Conservation (phyloP, 2,797 vertebrate species). For the Etheostoma nigrum region DNA sequence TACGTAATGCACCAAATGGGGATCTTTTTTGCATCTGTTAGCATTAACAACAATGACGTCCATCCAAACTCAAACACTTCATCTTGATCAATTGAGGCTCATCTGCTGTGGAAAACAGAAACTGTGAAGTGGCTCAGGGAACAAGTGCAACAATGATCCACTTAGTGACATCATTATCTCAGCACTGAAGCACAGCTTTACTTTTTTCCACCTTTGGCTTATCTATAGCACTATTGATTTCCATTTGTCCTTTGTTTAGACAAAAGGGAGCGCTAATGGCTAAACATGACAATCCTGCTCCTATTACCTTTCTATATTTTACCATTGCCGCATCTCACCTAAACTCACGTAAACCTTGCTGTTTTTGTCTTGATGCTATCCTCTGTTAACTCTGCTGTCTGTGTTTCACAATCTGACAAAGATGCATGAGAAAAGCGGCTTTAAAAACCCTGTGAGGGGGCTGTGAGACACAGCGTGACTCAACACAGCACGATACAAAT, state of each 20-base stretch:
- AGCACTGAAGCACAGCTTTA: constrained; percentile 7
- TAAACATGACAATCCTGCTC: not conserved
- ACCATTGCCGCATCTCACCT: no score
- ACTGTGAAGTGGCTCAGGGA: constrained; percentile 37
- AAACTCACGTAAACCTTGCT: not conserved
- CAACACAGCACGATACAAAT: constrained; percentile 39
- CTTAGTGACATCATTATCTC: constrained; percentile 38
- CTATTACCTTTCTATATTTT: not conserved
- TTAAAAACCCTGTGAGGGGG: constrained; percentile 18
- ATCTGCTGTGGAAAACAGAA: constrained; percentile 27
- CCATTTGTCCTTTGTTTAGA: constrained; percentile 7
- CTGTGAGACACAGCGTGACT: constrained; percentile 28
- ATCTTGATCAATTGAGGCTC: constrained; percentile 38
- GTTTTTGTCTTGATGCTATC: not conserved
- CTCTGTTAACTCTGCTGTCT: not conserved
- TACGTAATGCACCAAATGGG: constrained; percentile 46
- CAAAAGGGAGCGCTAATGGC: not conserved
- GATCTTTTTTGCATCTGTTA: constrained; percentile 15
- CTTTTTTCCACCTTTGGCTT: not conserved
- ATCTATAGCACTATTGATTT: constrained; percentile 25
- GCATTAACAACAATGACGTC: constrained; percentile 16
- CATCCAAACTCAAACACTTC: constrained; percentile 51
- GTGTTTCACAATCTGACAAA: constrained; percentile 2
- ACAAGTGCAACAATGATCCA: constrained; percentile 42
- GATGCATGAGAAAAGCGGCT: constrained; percentile 19